Percentiles rank a stretch among this genome's conserved stretches.
These are phyloP conservation scores for Nothoprocta perdicaria DNA, from an alignment of 2,113 vertebrate genomes.

Conservation along the genomic window DNA sequence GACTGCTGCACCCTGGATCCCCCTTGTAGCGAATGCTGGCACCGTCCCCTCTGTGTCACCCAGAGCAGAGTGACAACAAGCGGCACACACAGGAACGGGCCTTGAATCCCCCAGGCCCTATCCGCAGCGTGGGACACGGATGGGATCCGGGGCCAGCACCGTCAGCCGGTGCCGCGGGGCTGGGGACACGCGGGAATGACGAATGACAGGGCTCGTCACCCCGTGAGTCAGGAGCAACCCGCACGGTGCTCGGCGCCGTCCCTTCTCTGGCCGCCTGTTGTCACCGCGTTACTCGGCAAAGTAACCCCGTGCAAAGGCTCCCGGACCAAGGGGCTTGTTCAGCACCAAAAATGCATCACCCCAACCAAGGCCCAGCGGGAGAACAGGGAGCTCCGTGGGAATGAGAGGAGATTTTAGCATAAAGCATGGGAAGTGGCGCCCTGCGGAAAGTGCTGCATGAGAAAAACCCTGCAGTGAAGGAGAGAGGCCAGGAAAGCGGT, in stretches of 20 bases:
- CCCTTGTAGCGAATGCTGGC: neutral
- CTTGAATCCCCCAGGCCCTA: no score
- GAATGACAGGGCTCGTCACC: neutral
- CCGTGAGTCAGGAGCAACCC: neutral
- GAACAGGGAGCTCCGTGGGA: neutral
- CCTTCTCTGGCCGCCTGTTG: neutral
- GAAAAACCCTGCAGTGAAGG: neutral
- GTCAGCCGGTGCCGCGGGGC: rapidly evolving
- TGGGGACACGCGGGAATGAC: rapidly evolving
- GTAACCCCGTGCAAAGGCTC: neutral
- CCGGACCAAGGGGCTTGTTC: neutral
- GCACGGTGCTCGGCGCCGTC: neutral
- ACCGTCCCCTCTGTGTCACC: no score
- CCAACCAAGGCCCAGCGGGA: neutral
- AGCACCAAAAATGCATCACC: neutral
- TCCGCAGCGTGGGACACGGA: neutral
- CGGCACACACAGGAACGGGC: no score
- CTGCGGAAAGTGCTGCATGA: neutral
- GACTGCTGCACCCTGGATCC: neutral
- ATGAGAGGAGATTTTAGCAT: neutral
- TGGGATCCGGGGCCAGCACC: neutral
- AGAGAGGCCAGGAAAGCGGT: neutral
- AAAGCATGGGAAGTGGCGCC: neutral
- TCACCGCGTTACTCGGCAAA: rapidly evolving
- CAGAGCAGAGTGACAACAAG: neutral